These are phyloP conservation scores for Alouatta palliata DNA, from an alignment of 2,113 vertebrate species.

Conservation along the genomic window DNA sequence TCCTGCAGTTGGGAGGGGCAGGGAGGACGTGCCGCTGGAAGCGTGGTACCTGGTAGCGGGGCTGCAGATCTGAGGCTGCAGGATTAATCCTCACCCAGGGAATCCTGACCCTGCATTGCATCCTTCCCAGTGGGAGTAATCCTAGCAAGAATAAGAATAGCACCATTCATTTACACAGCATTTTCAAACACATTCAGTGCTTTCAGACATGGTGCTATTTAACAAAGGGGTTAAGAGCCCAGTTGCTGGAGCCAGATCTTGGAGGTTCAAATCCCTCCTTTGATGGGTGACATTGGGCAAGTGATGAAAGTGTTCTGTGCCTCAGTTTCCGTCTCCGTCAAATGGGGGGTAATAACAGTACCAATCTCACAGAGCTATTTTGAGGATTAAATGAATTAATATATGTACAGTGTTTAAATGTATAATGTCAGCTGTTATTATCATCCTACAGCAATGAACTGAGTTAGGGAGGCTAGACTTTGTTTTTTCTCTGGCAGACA, in stretches of 20 bases:
- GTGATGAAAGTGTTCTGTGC: background rate
- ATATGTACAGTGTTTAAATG: background rate
- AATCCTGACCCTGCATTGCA: background rate
- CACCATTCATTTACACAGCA: background rate
- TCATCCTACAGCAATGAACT: background rate
- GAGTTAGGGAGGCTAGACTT: no score
- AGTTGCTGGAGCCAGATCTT: background rate
- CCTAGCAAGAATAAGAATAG: background rate
- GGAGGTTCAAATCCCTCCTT: background rate
- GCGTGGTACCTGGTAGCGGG: background rate
- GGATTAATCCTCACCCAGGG: accelerated
- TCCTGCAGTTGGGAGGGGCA: background rate
- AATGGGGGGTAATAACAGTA: background rate
- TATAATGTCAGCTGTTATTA: background rate
- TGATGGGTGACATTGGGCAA: background rate
- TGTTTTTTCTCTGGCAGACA: background rate
- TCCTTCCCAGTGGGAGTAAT: background rate
- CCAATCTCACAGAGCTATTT: background rate
- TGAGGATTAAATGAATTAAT: background rate
- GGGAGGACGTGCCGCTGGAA: background rate
- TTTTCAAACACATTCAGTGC: background rate
- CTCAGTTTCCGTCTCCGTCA: conserved; percentile 16
- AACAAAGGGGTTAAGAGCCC: background rate
- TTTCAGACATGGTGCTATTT: background rate
- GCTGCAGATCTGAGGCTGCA: background rate